Evolutionary conservation across 2,797 vertebrate genomes (phyloP), one percentile per base, ranked within the genome.

Genomic region (Salarias fasciatus): DNA sequence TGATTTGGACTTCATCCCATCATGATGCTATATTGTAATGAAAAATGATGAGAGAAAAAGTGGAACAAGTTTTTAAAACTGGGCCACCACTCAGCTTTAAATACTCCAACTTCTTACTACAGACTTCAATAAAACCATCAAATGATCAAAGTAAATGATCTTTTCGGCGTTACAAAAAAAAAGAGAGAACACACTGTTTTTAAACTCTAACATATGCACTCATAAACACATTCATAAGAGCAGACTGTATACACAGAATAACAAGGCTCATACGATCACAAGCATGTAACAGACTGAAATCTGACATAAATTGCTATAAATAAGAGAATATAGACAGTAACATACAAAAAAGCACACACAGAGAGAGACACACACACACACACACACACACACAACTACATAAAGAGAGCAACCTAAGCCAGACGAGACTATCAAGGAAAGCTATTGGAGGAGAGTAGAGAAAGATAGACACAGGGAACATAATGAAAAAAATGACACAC

Each of bases 401-500:
- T 57, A 63, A 86, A 86, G 76, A 80, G 80, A 86, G 75, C 80
- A 89, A 75, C 77, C 56, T 41, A 40, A 37, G 61, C 67, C 77
- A 70, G 68, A 81, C 47, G 40, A 80, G 57, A 65, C 72, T 75
- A 82, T 86, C 71, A 83, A 82, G 75, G 72, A 79, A 88, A 86
- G 75, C 73, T 59, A 75, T 58, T 87, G 67, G 68, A 79, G 56
- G 63, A 72, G 66, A 80, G 68, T 35, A 3, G 38, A 73, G 54
- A 82, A 80, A 75, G 67, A 81, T 73, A 86, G 75, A 82, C 73
- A 81, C 63, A 79, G 67, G 54, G 48, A 75, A 46, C 57, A 82
- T 80, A 85, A 85, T 81, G 85, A 78, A 87, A 86, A 84, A 88
- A 89, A 79, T 67, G 56, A 75, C 70, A 83, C 69, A 89, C 86